Conservation (phyloP, 2,888 invertebrate species). For the Ametastegia equiseti region DNA sequence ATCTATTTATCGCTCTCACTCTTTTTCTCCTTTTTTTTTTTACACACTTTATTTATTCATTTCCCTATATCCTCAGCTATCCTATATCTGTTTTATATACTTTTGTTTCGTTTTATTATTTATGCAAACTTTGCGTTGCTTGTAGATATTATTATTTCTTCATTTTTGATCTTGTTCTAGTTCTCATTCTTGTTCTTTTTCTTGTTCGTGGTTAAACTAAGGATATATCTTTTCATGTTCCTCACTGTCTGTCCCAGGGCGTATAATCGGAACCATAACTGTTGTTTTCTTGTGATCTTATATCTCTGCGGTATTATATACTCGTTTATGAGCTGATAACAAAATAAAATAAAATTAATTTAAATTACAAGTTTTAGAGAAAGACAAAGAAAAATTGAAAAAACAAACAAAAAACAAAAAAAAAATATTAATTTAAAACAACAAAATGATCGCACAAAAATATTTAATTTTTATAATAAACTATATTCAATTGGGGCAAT, state of each 20-base stretch:
- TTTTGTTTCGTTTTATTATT: constrained; percentile 21
- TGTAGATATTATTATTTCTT: constrained; percentile 25
- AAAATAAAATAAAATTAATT: too few relatives aligned
- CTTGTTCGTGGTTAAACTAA: not conserved
- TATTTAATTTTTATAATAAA: constrained; percentile 18
- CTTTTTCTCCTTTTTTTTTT: not conserved
- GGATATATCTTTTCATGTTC: constrained; percentile 9
- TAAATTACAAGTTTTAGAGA: not conserved
- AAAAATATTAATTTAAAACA: too few relatives aligned
- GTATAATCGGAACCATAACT: constrained; percentile 29
- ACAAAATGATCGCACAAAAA: constrained; percentile 5
- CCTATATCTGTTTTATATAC: constrained; percentile 2
- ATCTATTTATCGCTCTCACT: not conserved
- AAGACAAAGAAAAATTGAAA: not conserved
- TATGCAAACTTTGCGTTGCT: not conserved
- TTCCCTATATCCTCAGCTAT: not conserved
- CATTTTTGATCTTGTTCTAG: not conserved
- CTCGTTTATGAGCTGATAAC: constrained; percentile 6
- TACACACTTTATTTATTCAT: not conserved
- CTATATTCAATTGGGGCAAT: constrained; percentile 35
- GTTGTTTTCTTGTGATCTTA: constrained; percentile 28
- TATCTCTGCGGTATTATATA: constrained; percentile 26
- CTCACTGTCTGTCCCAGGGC: constrained; percentile 30
- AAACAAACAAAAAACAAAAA: not conserved
- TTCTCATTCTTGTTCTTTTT: not conserved